Evolutionary conservation across 2,888 invertebrate species (phyloP), one percentile per base, ranked within the genome.

Genomic region (Cephus spinipes): DNA sequence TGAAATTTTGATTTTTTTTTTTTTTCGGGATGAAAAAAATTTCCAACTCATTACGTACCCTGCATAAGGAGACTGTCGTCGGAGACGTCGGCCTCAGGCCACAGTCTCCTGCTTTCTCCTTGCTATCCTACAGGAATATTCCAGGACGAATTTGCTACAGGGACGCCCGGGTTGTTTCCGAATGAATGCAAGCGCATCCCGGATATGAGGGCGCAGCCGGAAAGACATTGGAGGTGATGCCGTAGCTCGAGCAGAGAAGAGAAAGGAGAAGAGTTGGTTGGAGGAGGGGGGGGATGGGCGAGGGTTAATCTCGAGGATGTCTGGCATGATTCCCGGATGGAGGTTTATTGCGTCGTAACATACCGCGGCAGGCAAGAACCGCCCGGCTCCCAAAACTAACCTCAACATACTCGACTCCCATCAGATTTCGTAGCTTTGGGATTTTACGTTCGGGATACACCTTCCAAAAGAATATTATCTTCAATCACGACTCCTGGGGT

Each of bases 341-440:
- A 85, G 85, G 85, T 90, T 88, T 90, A 89, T 90, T 86, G 87
- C 86, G 81, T 86, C 87, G 87, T 89, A 89, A 88, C 85, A 78
- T 84, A 86, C 82, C 82, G 74, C 77, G 82, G 77, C 79, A 69
- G 74, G 35, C 74, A 33, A n/a, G 82, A 68, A 76, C 77, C 81
- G 77, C 79, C 68, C 79, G 82, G 74, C 71, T 69, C 55, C 31
- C 74, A 23, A 74, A 74, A 74, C 74, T 36, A 74, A 74, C 74
- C 74, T 71, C 69, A 73, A 81, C 71, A 77, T 34, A 71, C 76
- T 34, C 78, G 76, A 68, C 69, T 76, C 79, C 73, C 75, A 82
- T 73, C 69, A 79, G 81, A 81, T 79, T 82, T 80, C 68, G 77
- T 77, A 78, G 75, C 73, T 68, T 69, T 68, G 76, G 76, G 74